A percentile compares a stretch with the other conserved stretches of the same genome.
phyloP scores from a whole-genome alignment of 1,140 invertebrate species.

The Temnothorax longispinosus region DNA sequence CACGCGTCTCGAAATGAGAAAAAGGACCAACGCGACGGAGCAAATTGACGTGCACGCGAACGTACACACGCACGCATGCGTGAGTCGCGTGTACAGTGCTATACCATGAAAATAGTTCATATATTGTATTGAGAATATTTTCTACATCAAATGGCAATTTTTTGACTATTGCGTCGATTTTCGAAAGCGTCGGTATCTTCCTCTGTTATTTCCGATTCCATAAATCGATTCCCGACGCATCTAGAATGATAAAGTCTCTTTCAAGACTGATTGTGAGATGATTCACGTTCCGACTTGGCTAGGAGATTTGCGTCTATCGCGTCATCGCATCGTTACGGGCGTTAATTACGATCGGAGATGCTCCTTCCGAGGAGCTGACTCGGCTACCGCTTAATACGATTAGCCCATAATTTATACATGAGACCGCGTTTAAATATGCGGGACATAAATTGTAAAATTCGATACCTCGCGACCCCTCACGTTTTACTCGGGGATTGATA shows the following conservation, averaged over 20 bases:
- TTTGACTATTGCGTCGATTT: not conserved
- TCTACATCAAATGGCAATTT: slow-evolving; percentile 10
- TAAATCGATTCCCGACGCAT: not conserved
- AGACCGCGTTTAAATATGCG: slow-evolving; percentile 32
- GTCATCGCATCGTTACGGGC: slow-evolving; percentile 9
- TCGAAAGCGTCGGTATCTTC: not conserved
- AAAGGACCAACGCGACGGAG: not conserved
- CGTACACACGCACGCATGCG: not conserved
- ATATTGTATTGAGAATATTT: not conserved
- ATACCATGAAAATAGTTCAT: not conserved
- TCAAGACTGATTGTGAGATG: not conserved
- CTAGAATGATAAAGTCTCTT: not conserved
- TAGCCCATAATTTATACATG: slow-evolving; percentile 54
- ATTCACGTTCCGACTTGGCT: not conserved
- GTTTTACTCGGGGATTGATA: slow-evolving; percentile 48
- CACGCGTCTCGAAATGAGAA: slow-evolving; percentile 10
- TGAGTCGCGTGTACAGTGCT: not conserved
- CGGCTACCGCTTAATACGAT: slow-evolving; percentile 29
- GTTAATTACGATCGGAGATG: slow-evolving; percentile 41
- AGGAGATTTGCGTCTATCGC: slow-evolving; percentile 11
- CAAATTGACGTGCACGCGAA: not conserved
- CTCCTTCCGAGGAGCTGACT: not conserved
- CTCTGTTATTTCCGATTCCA: not conserved
- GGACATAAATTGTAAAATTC: slow-evolving; percentile 52
- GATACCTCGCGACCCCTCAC: slow-evolving; percentile 29